Percentiles rank a stretch among this genome's conserved stretches.
Conservation (phyloP, 2,113 vertebrate species). For the Charina bottae region DNA sequence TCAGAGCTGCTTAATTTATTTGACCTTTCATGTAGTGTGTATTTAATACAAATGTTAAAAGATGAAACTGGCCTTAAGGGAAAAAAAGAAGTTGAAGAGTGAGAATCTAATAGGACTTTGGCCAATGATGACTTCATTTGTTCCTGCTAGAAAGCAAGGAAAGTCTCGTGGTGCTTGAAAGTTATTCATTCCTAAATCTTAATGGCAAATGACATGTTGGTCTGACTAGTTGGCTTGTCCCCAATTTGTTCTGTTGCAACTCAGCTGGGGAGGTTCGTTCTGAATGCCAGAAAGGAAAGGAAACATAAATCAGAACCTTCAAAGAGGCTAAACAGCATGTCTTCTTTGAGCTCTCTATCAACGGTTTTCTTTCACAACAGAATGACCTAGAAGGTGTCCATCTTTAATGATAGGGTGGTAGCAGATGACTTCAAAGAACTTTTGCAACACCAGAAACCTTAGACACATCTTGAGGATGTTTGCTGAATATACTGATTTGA, state of each 20-base stretch:
- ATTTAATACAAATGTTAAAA: constrained; percentile 19
- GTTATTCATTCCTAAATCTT: not conserved
- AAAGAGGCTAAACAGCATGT: not conserved
- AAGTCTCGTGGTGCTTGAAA: not conserved
- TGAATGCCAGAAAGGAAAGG: not conserved
- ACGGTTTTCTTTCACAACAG: not conserved
- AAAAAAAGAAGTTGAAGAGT: not conserved
- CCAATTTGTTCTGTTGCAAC: not conserved
- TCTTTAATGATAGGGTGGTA: not conserved
- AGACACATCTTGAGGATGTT: not conserved
- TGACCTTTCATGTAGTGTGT: not conserved
- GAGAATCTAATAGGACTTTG: constrained; percentile 1
- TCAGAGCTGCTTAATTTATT: not conserved
- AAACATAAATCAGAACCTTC: constrained; percentile 6
- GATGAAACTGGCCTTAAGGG: not conserved
- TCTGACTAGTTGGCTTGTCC: not conserved
- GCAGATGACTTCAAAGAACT: not conserved
- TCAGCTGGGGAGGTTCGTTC: not conserved
- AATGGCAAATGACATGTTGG: not conserved
- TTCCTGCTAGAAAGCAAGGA: not conserved
- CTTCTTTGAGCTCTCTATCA: not conserved
- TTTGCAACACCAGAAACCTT: constrained; percentile 6
- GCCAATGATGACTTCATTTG: not conserved
- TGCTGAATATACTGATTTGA: constrained; percentile 16
- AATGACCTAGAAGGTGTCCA: not conserved